Conservation (phyloP, 2,113 vertebrate species). For the Xyrauchen texanus region DNA sequence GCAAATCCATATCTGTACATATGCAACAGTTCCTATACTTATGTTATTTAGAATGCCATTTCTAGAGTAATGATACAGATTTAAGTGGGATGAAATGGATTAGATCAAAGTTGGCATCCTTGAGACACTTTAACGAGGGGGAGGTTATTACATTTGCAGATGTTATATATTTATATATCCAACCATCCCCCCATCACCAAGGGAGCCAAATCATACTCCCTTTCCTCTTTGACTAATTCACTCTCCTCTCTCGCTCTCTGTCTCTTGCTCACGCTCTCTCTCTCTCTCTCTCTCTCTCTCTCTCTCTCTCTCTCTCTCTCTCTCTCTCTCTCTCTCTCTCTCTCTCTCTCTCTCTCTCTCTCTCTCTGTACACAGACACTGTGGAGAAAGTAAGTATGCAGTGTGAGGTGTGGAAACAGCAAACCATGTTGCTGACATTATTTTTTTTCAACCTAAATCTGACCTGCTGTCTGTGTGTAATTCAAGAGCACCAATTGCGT, state of each 20-base stretch:
- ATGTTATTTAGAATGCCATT: no score
- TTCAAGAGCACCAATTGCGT: slow-evolving; percentile 32
- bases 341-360: no score
- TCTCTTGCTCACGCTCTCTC: neutral
- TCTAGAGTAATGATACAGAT: neutral
- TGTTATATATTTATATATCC: slow-evolving; percentile 24
- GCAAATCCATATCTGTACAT: neutral
- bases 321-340: neutral
- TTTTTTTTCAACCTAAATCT: slow-evolving; percentile 49
- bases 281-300: no score
- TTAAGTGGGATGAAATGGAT: no score
- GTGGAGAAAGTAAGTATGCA: slow-evolving; percentile 15
- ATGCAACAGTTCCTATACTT: no score
- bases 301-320: neutral
- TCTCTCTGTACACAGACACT: neutral
- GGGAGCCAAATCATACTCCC: neutral
- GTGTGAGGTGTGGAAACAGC: neutral
- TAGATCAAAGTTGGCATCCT: no score
- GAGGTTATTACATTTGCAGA: slow-evolving; percentile 17
- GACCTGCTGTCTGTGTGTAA: slow-evolving; percentile 41
- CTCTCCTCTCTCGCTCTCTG: neutral
- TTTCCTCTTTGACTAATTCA: no score
- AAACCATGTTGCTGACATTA: slow-evolving; percentile 37
- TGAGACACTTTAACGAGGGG: neutral
- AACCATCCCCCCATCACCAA: neutral